Evolutionary conservation across 2,888 invertebrate genomes (phyloP).

Genomic region (Parasteatoda lunata): DNA sequence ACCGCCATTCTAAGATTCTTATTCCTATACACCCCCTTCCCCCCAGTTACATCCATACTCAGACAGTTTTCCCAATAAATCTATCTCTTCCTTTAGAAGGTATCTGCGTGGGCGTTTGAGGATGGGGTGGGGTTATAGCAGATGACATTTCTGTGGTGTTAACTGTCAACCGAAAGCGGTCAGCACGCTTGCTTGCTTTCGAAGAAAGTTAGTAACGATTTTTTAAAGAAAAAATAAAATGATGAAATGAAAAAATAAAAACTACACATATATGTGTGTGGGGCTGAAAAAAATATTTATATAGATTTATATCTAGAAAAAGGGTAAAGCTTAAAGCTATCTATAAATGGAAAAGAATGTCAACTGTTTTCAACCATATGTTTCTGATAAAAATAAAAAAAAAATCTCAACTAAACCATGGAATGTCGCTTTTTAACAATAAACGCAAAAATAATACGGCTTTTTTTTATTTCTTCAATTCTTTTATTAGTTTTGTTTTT

Average conservation of each 20-base stretch:
- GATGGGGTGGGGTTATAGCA: not conserved
- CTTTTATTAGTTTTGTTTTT: constrained; percentile 17
- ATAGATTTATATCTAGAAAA: constrained; percentile 41
- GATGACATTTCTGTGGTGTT: constrained; percentile 58
- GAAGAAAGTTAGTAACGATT: constrained; percentile 61
- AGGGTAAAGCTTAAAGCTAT: constrained; percentile 33
- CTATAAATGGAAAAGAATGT: constrained; percentile 46
- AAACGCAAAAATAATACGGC: constrained; percentile 43
- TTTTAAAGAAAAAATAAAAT: constrained; percentile 36
- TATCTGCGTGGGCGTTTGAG: not conserved
- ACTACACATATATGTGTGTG: constrained; percentile 37
- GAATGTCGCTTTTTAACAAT: constrained; percentile 66
- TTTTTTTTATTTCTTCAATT: constrained; percentile 21
- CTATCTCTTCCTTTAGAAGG: constrained; percentile 22
- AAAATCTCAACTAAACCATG: constrained; percentile 29
- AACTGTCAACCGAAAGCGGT: constrained; percentile 65
- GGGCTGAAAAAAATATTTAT: constrained; percentile 23
- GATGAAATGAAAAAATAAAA: constrained; percentile 22
- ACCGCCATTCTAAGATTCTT: constrained; percentile 8
- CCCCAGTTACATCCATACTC: not conserved
- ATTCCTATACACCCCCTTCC: not conserved
- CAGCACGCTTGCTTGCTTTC: constrained; percentile 46
- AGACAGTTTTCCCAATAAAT: constrained; percentile 38
- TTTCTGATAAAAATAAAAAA: constrained; percentile 19
- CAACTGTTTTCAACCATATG: constrained; percentile 54